phyloP scores from a whole-genome alignment of 2,113 vertebrate genomes.

The Pollachius pollachius region DNA sequence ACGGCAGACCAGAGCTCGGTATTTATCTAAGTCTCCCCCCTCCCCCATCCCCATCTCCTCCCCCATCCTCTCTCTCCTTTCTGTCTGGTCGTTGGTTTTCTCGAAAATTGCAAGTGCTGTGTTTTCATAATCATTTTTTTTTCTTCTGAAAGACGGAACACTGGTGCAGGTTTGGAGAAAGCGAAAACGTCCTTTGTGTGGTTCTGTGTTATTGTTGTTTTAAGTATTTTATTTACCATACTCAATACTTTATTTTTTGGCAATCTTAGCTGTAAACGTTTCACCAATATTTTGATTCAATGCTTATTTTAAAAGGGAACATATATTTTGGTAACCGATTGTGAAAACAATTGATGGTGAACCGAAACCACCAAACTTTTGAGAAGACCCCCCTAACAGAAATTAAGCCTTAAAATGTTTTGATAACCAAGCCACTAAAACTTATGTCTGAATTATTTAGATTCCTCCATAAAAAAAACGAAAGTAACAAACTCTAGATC shows the following conservation, averaged over 20 bases:
- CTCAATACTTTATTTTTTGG: slow-evolving; percentile 12
- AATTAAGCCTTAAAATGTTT: too few relatives aligned
- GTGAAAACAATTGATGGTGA: too few relatives aligned
- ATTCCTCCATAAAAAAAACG: slow-evolving; percentile 3
- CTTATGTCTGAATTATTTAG: slow-evolving; percentile 17
- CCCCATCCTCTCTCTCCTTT: background rate
- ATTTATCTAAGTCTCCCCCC: slow-evolving; percentile 29
- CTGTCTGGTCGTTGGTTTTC: slow-evolving; percentile 9
- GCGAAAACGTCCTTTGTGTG: background rate
- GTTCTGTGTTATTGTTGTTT: background rate
- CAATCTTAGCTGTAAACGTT: background rate
- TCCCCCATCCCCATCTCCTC: background rate
- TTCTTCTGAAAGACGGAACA: background rate
- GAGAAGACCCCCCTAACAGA: too few relatives aligned
- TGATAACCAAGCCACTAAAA: too few relatives aligned
- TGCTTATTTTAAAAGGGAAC: too few relatives aligned
- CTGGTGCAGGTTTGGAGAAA: background rate
- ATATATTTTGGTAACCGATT: too few relatives aligned
- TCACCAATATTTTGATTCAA: too few relatives aligned
- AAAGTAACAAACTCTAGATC: background rate
- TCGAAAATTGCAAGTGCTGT: background rate
- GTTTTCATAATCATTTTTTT: background rate
- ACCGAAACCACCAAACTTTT: too few relatives aligned
- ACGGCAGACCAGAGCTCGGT: slow-evolving; percentile 9
- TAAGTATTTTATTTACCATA: background rate